Evolutionary conservation across 2,888 invertebrate species (phyloP).

Genomic region (Temnothorax ravouxi): DNA sequence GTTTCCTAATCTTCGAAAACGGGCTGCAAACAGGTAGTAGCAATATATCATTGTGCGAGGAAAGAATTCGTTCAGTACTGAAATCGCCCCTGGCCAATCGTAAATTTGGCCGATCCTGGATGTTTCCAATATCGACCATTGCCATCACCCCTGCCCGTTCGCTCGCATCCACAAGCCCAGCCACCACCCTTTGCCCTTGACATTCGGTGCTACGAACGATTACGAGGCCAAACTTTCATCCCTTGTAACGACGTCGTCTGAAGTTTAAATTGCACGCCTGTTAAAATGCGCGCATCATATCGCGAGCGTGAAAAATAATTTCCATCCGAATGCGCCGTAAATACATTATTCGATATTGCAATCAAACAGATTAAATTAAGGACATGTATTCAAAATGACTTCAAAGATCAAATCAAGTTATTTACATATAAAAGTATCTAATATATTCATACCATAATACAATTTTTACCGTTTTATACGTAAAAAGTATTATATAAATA

Average conservation of each 20-base stretch:
- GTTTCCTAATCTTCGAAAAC: background rate
- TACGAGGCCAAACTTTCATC: conserved; percentile 71
- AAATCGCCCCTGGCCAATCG: conserved; percentile 61
- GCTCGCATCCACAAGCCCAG: conserved; percentile 35
- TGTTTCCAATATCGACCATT: conserved; percentile 77
- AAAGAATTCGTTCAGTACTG: conserved; percentile 36
- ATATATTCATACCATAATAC: background rate
- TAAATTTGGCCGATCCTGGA: conserved; percentile 72
- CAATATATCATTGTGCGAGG: conserved; percentile 15
- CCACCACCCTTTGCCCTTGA: conserved; percentile 78
- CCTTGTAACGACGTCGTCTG: conserved; percentile 49
- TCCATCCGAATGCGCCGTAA: background rate
- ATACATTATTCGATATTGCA: background rate
- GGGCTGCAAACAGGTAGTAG: background rate
- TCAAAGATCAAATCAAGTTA: background rate
- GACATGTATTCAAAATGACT: background rate
- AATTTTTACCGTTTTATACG: background rate
- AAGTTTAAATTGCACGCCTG: conserved; percentile 63
- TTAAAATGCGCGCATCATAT: conserved; percentile 33
- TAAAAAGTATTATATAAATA: background rate
- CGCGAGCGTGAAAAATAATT: conserved; percentile 26
- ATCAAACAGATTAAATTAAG: conserved; percentile 1
- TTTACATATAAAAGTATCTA: background rate
- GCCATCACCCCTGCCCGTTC: conserved; percentile 57
- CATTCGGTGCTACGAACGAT: conserved; percentile 75